These are phyloP conservation scores for Cinclus mexicanus DNA, from an alignment of 2,113 vertebrate genomes.

Conservation along the genomic window DNA sequence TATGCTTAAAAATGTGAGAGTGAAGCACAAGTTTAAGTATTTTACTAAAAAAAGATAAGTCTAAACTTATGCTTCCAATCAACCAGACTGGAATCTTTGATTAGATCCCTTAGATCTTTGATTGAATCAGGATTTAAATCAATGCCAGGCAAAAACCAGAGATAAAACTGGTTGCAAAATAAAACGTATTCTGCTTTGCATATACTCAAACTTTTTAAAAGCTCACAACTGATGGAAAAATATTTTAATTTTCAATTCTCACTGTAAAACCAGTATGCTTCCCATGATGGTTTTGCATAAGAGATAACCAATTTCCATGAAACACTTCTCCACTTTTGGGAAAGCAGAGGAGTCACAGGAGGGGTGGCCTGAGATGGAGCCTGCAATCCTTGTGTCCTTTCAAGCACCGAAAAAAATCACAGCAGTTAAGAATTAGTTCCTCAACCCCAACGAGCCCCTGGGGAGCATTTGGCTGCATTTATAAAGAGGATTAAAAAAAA, in stretches of 20 bases:
- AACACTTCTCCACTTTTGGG: background rate
- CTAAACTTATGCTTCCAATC: conserved; percentile 49
- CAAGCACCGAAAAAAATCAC: conserved; percentile 24
- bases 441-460: background rate
- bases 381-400: background rate
- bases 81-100: conserved; percentile 23
- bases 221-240: background rate
- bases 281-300: background rate
- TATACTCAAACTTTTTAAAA: background rate
- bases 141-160: background rate
- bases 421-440: conserved; percentile 45
- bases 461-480: conserved; percentile 39
- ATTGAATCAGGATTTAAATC: conserved; percentile 46
- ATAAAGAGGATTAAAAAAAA: conserved; percentile 27
- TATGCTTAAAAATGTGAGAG: background rate
- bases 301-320: background rate
- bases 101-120: conserved; percentile 27
- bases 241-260: background rate
- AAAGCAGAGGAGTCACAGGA: background rate
- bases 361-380: background rate
- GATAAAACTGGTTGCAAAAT: conserved; percentile 1
- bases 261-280: background rate
- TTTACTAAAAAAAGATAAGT: conserved; percentile 23
- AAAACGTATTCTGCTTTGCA: background rate
- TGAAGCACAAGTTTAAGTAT: background rate